Evolutionary conservation across 2,797 vertebrate genomes (phyloP).

Genomic region (Danio jaintianensis): DNA sequence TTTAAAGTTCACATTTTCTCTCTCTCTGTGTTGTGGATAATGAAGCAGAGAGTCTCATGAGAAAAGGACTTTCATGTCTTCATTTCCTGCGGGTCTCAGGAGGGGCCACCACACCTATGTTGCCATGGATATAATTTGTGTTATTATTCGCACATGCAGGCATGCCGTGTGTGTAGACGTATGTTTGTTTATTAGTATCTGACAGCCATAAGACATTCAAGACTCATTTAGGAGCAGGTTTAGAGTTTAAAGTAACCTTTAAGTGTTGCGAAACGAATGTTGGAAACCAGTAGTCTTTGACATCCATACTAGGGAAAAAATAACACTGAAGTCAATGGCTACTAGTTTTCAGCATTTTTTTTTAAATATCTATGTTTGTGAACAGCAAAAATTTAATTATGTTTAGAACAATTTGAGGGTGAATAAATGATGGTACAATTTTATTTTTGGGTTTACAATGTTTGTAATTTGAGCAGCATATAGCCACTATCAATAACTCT

Average conservation of each 20-base stretch:
- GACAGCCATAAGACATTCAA: neutral
- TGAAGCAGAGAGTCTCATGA: conserved; percentile 8
- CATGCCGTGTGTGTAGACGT: conserved; percentile 17
- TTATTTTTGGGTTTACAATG: no score
- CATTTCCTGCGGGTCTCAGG: conserved; percentile 33
- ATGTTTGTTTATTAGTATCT: conserved; percentile 19
- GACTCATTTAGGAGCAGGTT: neutral
- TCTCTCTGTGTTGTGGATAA: conserved; percentile 1
- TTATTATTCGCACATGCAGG: conserved; percentile 25
- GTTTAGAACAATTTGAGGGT: no score
- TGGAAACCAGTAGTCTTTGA: no score
- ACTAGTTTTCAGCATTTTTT: no score
- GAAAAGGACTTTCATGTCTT: conserved; percentile 17
- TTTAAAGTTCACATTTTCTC: conserved; percentile 6
- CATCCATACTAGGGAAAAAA: no score
- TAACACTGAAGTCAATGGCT: no score
- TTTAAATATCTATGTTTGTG: no score
- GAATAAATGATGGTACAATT: no score
- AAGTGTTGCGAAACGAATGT: no score
- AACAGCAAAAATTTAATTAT: no score
- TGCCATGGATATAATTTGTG: conserved; percentile 25
- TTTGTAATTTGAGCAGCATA: no score
- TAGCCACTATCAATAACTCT: no score
- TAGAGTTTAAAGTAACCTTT: neutral
- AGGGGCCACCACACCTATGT: conserved; percentile 26